Base-by-base conservation (phyloP, 30 jellyfish, hydroid and myxozoan species). In the Rhopilema esculentum region DNA sequence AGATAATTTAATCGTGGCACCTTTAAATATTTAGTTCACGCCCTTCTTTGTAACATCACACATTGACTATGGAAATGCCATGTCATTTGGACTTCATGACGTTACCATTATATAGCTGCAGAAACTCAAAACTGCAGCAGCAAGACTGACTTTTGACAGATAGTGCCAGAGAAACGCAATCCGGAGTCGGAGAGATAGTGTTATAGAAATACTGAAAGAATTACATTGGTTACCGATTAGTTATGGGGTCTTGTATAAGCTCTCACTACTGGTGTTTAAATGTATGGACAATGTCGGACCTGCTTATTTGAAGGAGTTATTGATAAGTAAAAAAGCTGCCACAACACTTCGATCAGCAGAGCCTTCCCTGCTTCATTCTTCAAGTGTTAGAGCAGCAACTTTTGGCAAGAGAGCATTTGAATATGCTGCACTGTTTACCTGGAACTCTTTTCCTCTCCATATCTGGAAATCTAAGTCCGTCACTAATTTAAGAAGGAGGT, bases 391-490 rank as follows among this genome's bases (percentile, higher is more conserved):
- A 18, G 17, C 72, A 7, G 51, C 6, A 6, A 68, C 79, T 68
- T 68, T 8, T 68, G 50, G 49, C 79, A 68, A 21, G 79, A 68
- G 49, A 68, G 79, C 79, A 68, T 68, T 68, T 68, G 79, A 68
- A 68, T 68, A 68, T 20, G 51, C 79, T 68, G 79, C 79, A 24
- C 79, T 49, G 15, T 16, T 1, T 68, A 27, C 51, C 4, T 68
- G 49, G 79, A 24, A 68, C 79, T 68, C 79, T 21, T 68, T 68
- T 50, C 79, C 79, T 68, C 24, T 68, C 79, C 79, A 68, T 20
- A 27, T 68, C 79, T 7, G 79, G 23, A 50, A 24, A 68, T 68
- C 16, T 68, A 68, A 68, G 51, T 16, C 19, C 22, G 27, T 65
- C 27, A 65, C 27, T 65, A 65, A 12, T 65, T 65, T 22, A 22